Conservation (phyloP, 2,888 invertebrate genomes). For the Watsonalla binaria region DNA sequence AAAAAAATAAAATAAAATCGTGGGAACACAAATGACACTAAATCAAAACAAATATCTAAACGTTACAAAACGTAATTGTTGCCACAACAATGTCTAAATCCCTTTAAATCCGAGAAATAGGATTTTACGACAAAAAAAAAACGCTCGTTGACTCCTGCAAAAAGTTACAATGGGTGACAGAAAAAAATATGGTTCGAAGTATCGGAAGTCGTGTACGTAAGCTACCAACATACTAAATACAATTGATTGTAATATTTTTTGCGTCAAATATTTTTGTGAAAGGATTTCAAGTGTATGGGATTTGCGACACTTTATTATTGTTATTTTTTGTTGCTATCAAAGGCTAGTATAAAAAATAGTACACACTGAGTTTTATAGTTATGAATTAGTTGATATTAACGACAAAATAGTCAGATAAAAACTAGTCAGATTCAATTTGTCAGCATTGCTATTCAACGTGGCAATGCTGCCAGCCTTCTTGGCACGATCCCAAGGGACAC, state of each 20-base stretch:
- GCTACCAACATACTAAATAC: constrained; percentile 69
- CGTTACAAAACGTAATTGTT: constrained; percentile 69
- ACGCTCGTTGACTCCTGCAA: constrained; percentile 71
- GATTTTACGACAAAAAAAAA: constrained; percentile 65
- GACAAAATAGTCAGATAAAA: too few species aligned
- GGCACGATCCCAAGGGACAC: too few species aligned
- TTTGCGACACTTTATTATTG: constrained; percentile 15
- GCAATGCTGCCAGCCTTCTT: too few species aligned
- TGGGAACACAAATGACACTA: constrained; percentile 55
- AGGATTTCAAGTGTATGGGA: constrained; percentile 37
- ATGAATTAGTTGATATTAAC: too few species aligned
- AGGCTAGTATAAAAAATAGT: too few species aligned
- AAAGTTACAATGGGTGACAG: constrained; percentile 53
- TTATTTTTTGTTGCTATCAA: constrained; percentile 2
- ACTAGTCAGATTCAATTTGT: too few species aligned
- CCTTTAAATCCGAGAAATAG: constrained; percentile 76
- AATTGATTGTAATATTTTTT: constrained; percentile 53
- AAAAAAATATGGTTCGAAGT: constrained; percentile 48
- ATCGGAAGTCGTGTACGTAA: constrained; percentile 51
- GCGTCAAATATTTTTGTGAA: constrained; percentile 29
- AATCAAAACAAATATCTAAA: constrained; percentile 71
- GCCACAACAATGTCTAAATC: constrained; percentile 77
- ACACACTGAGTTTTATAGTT: too few species aligned
- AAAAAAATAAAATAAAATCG: constrained; percentile 19
- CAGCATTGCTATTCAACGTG: too few species aligned